A percentile compares a stretch with the other conserved stretches of the same genome.
These are phyloP conservation scores for Hemicordylus capensis DNA, from an alignment of 2,113 vertebrate species.

Conservation along the genomic window DNA sequence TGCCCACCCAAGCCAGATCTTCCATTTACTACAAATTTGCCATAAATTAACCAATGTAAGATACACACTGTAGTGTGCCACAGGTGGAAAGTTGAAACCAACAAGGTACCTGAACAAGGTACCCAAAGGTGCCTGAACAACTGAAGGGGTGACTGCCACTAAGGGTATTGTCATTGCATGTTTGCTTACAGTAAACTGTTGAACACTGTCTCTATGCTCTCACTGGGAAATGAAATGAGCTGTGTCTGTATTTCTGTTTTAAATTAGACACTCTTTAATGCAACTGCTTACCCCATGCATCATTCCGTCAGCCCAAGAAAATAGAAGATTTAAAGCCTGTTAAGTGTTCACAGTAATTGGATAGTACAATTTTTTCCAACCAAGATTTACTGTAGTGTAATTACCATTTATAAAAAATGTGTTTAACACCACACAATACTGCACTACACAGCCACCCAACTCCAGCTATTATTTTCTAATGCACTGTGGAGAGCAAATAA, in stretches of 20 bases:
- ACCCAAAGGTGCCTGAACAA: background rate
- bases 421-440: slow-evolving; percentile 35
- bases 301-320: slow-evolving; percentile 7
- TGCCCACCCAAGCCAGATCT: background rate
- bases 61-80: background rate
- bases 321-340: slow-evolving; percentile 12
- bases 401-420: slow-evolving; percentile 35
- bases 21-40: background rate
- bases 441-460: slow-evolving; percentile 15
- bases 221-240: slow-evolving; percentile 38
- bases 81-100: slow-evolving; percentile 38
- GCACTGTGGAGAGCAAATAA: background rate
- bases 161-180: slow-evolving; percentile 24
- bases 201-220: slow-evolving; percentile 16
- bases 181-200: slow-evolving; percentile 9
- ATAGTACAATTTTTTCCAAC: background rate
- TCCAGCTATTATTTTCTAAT: slow-evolving; percentile 15
- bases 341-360: slow-evolving; percentile 4
- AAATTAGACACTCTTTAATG: slow-evolving; percentile 48
- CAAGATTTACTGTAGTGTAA: background rate
- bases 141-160: background rate
- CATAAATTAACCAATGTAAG: background rate
- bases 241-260: slow-evolving; percentile 31
- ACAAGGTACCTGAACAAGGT: background rate
- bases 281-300: slow-evolving; percentile 3